phyloP scores from a whole-genome alignment of 2,113 vertebrate species.

The Falcunculus frontatus region DNA sequence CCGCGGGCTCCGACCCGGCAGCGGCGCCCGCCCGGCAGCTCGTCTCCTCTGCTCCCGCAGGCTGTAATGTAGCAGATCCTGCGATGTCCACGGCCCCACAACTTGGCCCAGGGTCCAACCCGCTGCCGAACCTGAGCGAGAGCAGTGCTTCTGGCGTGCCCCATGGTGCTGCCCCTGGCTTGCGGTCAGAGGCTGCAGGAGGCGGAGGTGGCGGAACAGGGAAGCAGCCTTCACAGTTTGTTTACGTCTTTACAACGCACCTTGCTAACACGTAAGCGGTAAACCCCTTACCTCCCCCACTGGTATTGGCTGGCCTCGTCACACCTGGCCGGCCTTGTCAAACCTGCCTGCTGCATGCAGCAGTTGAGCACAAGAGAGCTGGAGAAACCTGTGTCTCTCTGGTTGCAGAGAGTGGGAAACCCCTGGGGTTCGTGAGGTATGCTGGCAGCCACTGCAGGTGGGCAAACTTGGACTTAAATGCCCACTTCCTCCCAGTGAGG shows the following conservation, averaged over 20 bases:
- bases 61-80: conserved; percentile 82
- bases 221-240: conserved; percentile 83
- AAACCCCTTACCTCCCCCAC: fast-evolving
- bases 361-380: neutral
- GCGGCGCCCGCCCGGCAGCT: neutral
- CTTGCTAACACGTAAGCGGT: conserved; percentile 91
- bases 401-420: neutral
- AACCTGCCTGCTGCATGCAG: neutral
- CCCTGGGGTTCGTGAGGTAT: neutral
- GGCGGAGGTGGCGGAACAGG: conserved; percentile 43
- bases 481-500: neutral
- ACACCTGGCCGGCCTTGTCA: neutral
- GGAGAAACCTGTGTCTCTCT: neutral
- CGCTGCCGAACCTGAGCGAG: conserved; percentile 77
- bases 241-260: conserved; percentile 95
- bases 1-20: neutral
- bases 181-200: conserved; percentile 72
- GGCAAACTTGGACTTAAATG: neutral
- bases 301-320: neutral
- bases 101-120: conserved; percentile 79
- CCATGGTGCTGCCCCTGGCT: conserved; percentile 56
- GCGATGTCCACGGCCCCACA: conserved; percentile 77
- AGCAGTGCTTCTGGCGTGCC: conserved; percentile 65
- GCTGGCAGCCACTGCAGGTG: neutral
- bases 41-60: conserved; percentile 7